Percentiles rank a stretch among this genome's conserved stretches.
These are phyloP conservation scores for Drosophila ogumai DNA, from an alignment of 1,140 invertebrate species.

Conservation along the genomic window DNA sequence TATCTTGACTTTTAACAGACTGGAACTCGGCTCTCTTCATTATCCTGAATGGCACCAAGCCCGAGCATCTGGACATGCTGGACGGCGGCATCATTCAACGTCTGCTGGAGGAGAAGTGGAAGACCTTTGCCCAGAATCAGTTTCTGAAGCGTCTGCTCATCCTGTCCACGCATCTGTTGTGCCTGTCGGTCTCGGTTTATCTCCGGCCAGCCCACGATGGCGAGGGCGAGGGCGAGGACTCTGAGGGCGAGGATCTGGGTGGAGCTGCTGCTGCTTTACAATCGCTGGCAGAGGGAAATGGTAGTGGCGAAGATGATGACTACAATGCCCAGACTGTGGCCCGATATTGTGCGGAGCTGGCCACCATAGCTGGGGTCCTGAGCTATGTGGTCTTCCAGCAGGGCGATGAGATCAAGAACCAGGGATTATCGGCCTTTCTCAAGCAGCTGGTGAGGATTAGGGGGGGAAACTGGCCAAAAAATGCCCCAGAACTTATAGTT, in stretches of 20 bases:
- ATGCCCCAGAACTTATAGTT: not conserved
- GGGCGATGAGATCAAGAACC: conserved; percentile 96
- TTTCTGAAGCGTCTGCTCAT: conserved; percentile 96
- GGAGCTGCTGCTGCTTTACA: conserved; percentile 44
- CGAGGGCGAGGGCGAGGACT: conserved; percentile 77
- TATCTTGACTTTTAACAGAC: conserved; percentile 91
- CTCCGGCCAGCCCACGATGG: conserved; percentile 89
- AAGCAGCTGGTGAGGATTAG: conserved; percentile 93
- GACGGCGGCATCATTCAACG: conserved; percentile 99
- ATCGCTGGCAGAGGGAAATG: not conserved
- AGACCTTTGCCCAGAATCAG: conserved; percentile 97
- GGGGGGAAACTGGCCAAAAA: not conserved
- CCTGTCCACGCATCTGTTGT: conserved; percentile 93
- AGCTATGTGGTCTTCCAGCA: conserved; percentile 96
- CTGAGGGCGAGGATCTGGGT: conserved; percentile 9
- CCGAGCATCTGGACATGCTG: conserved; percentile 99
- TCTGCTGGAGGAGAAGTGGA: conserved; percentile 99
- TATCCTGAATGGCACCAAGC: conserved; percentile 98
- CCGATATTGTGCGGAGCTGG: conserved; percentile 92
- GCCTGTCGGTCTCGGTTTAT: conserved; percentile 96
- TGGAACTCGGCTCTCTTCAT: conserved; percentile 99
- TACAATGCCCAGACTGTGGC: conserved; percentile 86
- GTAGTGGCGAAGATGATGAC: conserved; percentile 20
- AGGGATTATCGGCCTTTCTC: conserved; percentile 95
- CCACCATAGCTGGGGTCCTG: conserved; percentile 93